Conservation (phyloP, 2,113 vertebrate species). For the Peucedramus taeniatus region DNA sequence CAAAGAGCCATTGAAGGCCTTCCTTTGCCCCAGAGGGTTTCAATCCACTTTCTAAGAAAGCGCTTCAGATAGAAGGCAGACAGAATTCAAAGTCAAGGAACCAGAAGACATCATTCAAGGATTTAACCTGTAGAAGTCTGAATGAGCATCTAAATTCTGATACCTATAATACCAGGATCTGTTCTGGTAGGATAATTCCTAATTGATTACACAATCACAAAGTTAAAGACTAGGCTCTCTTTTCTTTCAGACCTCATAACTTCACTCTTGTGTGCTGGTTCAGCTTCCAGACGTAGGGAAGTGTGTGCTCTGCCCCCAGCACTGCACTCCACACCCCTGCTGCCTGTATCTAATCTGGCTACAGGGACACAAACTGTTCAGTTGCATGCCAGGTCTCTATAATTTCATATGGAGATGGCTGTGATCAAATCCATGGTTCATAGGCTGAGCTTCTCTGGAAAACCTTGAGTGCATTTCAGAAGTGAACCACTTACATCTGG, state of each 20-base stretch:
- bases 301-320: fast-evolving
- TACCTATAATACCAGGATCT: background rate
- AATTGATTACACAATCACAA: background rate
- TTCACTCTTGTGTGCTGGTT: background rate
- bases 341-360: background rate
- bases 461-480: background rate
- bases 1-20: background rate
- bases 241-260: background rate
- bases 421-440: background rate
- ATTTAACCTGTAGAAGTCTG: background rate
- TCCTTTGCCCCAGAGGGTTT: background rate
- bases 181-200: background rate
- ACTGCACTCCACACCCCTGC: background rate
- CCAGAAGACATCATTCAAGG: background rate
- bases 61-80: background rate
- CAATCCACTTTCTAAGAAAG: background rate
- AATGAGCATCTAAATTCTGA: background rate
- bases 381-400: background rate
- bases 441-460: background rate
- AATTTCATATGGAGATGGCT: background rate
- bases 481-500: background rate
- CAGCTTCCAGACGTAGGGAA: background rate
- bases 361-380: background rate
- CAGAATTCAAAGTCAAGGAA: background rate
- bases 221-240: background rate